Evolutionary conservation across 2,113 vertebrate genomes (phyloP).

Genomic region (Neoarius graeffei): DNA sequence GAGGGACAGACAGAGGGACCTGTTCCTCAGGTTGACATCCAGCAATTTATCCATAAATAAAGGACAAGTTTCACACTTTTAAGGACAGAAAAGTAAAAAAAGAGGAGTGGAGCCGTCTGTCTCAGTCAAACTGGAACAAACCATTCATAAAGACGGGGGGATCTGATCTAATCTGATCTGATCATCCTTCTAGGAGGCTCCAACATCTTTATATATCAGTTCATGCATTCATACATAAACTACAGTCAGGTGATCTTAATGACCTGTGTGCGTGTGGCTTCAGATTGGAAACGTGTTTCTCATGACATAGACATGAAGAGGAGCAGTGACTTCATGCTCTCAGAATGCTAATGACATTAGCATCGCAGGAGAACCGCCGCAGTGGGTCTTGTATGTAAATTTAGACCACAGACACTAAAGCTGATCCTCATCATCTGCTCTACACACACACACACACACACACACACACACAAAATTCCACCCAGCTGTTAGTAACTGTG

Average conservation of each 20-base stretch:
- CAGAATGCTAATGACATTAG: background rate
- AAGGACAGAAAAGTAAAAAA: background rate
- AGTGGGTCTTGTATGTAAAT: conserved; percentile 5
- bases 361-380: background rate
- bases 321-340: background rate
- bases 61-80: background rate
- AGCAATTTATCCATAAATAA: background rate
- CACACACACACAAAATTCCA: background rate
- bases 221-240: background rate
- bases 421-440: background rate
- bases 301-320: background rate
- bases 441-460: background rate
- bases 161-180: no score
- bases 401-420: background rate
- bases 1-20: background rate
- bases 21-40: background rate
- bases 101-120: no score
- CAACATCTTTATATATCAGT: background rate
- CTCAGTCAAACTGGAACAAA: background rate
- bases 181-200: background rate
- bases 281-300: no score
- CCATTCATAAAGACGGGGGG: background rate
- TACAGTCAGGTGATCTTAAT: background rate
- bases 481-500: background rate
- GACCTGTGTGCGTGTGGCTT: background rate